phyloP scores from a whole-genome alignment of 2,113 vertebrate species.

The Todiramphus chloris region DNA sequence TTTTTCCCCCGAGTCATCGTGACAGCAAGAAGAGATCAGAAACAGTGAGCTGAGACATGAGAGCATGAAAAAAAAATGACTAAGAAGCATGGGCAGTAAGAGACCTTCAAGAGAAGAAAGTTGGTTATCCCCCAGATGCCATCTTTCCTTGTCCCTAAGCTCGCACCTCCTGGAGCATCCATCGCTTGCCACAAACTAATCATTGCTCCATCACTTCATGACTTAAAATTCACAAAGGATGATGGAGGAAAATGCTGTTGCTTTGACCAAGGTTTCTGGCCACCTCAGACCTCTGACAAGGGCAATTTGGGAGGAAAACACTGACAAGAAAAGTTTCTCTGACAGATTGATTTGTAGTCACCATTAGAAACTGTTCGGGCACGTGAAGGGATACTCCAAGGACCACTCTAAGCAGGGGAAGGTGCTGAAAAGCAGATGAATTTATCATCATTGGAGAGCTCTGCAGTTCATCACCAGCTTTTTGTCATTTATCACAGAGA shows the following conservation, averaged over 20 bases:
- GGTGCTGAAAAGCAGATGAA: conserved; percentile 22
- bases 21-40: neutral
- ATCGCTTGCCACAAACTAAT: neutral
- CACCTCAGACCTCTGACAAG: neutral
- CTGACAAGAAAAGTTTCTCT: neutral
- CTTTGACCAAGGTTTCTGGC: neutral
- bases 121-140: neutral
- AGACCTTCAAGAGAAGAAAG: neutral
- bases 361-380: conserved; percentile 22
- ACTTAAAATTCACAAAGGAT: neutral
- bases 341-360: conserved; percentile 51
- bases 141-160: neutral
- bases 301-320: neutral
- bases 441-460: conserved; percentile 19
- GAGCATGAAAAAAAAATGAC: neutral
- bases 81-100: neutral
- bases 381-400: conserved; percentile 8
- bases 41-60: fast-evolving
- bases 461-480: conserved; percentile 34
- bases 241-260: fast-evolving
- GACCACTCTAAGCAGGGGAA: neutral
- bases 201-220: neutral
- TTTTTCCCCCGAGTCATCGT: neutral
- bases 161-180: neutral
- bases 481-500: conserved; percentile 2